These are phyloP conservation scores for Hipposideros armiger DNA, from an alignment of 2,113 vertebrate species.

Conservation along the genomic window DNA sequence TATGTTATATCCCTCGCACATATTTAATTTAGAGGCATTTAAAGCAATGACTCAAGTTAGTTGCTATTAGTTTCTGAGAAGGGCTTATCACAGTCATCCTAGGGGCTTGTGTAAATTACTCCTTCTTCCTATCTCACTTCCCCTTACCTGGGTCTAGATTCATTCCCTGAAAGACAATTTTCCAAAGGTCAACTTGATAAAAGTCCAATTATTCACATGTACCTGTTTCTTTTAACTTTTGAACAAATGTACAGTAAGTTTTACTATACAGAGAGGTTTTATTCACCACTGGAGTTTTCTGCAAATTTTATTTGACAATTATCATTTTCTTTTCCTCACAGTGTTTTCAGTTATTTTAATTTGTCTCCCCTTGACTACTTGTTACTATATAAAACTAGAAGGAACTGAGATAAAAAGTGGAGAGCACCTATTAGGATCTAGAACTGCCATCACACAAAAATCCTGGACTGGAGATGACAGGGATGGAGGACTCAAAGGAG, in stretches of 20 bases:
- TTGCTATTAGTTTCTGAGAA: neutral
- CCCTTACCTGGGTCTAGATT: neutral
- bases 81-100: neutral
- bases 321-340: neutral
- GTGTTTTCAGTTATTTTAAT: slow-evolving; percentile 14
- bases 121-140: neutral
- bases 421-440: neutral
- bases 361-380: neutral
- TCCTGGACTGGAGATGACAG: neutral
- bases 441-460: neutral
- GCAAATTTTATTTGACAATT: neutral
- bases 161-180: neutral
- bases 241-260: neutral
- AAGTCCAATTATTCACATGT: neutral
- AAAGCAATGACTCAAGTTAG: neutral
- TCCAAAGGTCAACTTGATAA: neutral
- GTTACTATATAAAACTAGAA: neutral
- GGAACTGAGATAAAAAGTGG: neutral
- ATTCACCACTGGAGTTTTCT: neutral
- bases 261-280: neutral
- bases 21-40: neutral
- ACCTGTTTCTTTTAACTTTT: neutral
- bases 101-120: neutral
- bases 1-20: neutral
- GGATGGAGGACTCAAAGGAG: neutral